Evolutionary conservation across 2,888 invertebrate species (phyloP).

Genomic region (Lamellibrachia columna): DNA sequence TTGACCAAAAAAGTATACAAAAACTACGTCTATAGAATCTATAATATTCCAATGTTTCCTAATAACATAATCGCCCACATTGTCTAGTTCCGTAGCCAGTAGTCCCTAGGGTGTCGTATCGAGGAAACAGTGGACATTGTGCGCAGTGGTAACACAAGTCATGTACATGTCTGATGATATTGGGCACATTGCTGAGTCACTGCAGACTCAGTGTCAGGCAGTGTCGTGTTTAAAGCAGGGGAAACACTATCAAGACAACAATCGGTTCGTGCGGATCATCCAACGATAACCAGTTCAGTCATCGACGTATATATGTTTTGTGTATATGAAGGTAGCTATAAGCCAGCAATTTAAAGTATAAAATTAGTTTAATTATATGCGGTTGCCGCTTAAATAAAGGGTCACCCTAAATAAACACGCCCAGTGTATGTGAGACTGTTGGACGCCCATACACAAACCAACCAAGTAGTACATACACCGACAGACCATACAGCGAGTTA

Average conservation of each 20-base stretch:
- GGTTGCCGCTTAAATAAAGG: background rate
- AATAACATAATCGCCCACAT: too few relatives aligned
- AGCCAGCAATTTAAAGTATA: background rate
- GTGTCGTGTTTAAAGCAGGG: background rate
- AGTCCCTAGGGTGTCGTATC: too few relatives aligned
- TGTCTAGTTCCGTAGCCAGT: too few relatives aligned
- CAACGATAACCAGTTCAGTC: background rate
- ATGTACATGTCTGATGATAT: too few relatives aligned
- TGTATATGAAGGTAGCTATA: background rate
- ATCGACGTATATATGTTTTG: background rate
- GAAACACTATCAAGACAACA: background rate
- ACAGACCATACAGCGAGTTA: background rate
- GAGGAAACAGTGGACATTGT: too few relatives aligned
- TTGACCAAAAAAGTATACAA: too few relatives aligned
- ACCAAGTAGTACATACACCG: background rate
- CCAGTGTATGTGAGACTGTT: background rate
- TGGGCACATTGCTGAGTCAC: background rate
- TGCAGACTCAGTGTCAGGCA: background rate
- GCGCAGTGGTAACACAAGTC: too few relatives aligned
- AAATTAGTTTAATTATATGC: background rate
- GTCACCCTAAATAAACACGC: background rate
- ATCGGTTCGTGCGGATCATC: background rate
- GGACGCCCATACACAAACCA: background rate
- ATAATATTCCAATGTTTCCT: too few relatives aligned
- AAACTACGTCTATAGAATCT: too few relatives aligned